Evolutionary conservation across 2,888 invertebrate species (phyloP), one percentile per base, ranked within the genome.

Genomic region (Erebia ligea): DNA sequence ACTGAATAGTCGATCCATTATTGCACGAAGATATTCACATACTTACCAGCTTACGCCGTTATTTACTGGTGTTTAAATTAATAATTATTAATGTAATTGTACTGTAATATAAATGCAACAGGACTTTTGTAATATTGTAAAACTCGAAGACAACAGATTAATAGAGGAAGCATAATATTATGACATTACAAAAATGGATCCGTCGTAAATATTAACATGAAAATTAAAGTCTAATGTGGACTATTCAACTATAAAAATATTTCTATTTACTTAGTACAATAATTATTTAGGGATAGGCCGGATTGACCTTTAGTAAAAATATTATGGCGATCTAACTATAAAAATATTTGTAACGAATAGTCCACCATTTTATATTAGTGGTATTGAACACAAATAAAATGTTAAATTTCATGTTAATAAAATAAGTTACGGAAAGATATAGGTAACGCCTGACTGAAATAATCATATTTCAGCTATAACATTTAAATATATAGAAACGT

Each of bases 21-120:
- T 59, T 58, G 17, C 45, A 17, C 61, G 21, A 15, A 19, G 45
- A 45, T 19, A 61, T 57, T 25, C 6, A 45, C 10, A 61, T 19
- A 19, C 19, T 59, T 42, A 17, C 10, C 42, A 59, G 42, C 42
- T 17, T 59, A 13, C 25, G 52, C 40, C 54, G 21, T 57, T 57
- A 57, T 57, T 11, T 66, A 54, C 19, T 17, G 13, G 34, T 61
- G 63, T 19, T 40, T 42, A 68, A 68, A 70, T 52, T 59, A 74
- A 62, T 42, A 67, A 69, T 40, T 13, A 74, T 58, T 52, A 73
- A 75, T 76, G 75, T 77, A 76, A 76, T 76, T 45, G 45, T 59
- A 59, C 59, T 59, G 42, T 40, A n/a, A 70, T 56, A 70, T 77
- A 79, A 79, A 79, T 78, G 77, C 78, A 78, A 76, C 54, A 72